Percentiles rank a stretch among this genome's conserved stretches.
These are phyloP conservation scores for Myotis vivesi DNA, from an alignment of 2,797 vertebrate species.

Conservation along the genomic window DNA sequence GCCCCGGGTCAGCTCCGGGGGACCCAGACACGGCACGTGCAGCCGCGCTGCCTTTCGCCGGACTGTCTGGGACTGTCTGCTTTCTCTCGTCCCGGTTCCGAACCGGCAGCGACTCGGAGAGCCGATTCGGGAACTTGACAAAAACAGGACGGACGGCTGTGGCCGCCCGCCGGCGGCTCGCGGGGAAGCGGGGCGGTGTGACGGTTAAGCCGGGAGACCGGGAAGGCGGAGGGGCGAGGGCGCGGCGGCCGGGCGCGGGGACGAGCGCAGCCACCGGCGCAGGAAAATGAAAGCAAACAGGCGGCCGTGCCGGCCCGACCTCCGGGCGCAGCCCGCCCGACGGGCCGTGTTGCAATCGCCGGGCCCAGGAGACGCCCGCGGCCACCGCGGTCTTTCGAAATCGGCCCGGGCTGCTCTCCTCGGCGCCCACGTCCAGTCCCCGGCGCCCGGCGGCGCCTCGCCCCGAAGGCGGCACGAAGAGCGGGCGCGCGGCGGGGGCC, in stretches of 20 bases:
- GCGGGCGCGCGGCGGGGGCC: not conserved
- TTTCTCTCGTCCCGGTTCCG: slow-evolving; percentile 89
- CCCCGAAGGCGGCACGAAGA: not conserved
- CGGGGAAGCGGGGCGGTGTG: too few relatives aligned
- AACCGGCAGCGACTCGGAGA: slow-evolving; percentile 84
- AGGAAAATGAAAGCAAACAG: slow-evolving; percentile 77
- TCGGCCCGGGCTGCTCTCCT: slow-evolving; percentile 73
- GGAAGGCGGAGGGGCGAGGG: too few relatives aligned
- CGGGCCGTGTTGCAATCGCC: slow-evolving; percentile 82
- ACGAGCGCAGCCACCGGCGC: slow-evolving; percentile 9
- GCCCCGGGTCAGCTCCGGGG: slow-evolving; percentile 88
- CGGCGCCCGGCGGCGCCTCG: not conserved
- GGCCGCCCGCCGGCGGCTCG: too few relatives aligned
- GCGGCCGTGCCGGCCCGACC: slow-evolving; percentile 51
- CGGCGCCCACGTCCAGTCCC: slow-evolving; percentile 49
- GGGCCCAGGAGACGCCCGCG: slow-evolving; percentile 74
- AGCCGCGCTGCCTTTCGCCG: slow-evolving; percentile 86
- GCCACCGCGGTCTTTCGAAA: slow-evolving; percentile 83
- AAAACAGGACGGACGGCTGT: slow-evolving; percentile 61
- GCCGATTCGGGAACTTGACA: slow-evolving; percentile 72
- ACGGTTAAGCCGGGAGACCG: too few relatives aligned
- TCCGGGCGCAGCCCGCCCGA: slow-evolving; percentile 69
- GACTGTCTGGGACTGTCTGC: slow-evolving; percentile 84
- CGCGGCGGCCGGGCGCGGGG: too few relatives aligned
- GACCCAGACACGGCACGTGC: slow-evolving; percentile 93